Conservation (phyloP, 2,797 vertebrate genomes). For the Gadopsis bispinosus region DNA sequence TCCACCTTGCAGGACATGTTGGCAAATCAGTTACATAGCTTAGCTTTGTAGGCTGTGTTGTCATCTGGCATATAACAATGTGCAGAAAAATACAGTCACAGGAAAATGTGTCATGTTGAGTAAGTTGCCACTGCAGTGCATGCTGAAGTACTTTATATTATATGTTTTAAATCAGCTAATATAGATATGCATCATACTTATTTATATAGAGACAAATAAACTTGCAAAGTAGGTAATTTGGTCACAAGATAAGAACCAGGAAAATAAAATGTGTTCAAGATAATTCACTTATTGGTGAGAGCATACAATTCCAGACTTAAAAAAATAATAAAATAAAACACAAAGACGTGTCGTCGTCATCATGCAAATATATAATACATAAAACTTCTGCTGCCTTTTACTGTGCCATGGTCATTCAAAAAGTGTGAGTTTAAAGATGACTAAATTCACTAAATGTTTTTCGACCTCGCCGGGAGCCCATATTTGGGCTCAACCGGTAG, state of each 20-base stretch:
- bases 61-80: conserved; percentile 7
- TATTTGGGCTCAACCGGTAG: conserved; percentile 53
- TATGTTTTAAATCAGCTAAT: conserved; percentile 5
- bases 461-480: conserved; percentile 53
- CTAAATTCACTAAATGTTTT: conserved; percentile 1
- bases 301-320: background rate
- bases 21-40: conserved; percentile 75
- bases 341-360: background rate
- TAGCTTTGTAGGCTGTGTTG: conserved; percentile 2
- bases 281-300: conserved; percentile 9
- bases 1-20: conserved; percentile 39
- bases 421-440: background rate
- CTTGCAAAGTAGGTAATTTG: background rate
- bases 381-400: background rate
- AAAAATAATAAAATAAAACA: conserved; percentile 14
- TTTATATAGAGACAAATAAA: conserved; percentile 17
- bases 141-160: background rate
- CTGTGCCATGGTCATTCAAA: background rate
- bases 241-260: conserved; percentile 20
- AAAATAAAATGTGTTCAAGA: conserved; percentile 1
- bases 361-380: background rate
- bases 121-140: background rate
- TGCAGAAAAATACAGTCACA: conserved; percentile 13
- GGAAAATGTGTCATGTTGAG: conserved; percentile 22
- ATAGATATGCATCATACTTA: conserved; percentile 17